Evolutionary conservation across 2,797 vertebrate species (phyloP), one percentile per base, ranked within the genome.

Genomic region (Crax fasciolata): DNA sequence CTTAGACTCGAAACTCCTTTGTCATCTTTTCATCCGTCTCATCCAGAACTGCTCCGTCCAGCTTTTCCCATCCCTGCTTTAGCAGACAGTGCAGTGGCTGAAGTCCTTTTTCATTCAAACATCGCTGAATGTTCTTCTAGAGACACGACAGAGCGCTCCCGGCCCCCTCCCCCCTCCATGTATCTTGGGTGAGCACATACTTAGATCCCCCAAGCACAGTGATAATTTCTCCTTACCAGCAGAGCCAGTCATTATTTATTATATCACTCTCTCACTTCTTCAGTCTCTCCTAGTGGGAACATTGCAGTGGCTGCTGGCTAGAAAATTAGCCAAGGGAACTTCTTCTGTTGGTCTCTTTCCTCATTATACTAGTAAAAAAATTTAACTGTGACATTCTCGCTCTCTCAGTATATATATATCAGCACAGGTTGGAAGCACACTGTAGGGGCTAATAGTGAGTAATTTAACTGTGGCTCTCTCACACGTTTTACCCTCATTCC

Each of bases 361-460:
- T 98, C 97, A 97, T 98, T 98, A 98, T 97, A 97, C 94, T 97
- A 98, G 97, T 97, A 96, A 97, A 97, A 97, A 97, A 97, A 95
- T 95, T 97, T 98, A 98, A 96, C 97, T 95, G 97, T 97, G 97
- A 97, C 96, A 96, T 92, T 97, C 97, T 97, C 44, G 28, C 90
- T 96, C 74, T 89, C 84, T 86, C 84, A 95, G 74, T 94, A 67
- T 93, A 71, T 89, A 96, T 95, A 94, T 96, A 89, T 97, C 87
- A 93, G 74, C 3, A 46, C 73, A 90, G 88, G 91, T 95, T 97
- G 94, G 96, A 98, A 98, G 97, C 96, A 98, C 97, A 97, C 97
- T 97, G 90, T 84, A 96, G 97, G 97, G 97, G 97, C 97, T 97
- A 98, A 98, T 97, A 95, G 97, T 93, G 93, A 94, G 96, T 97